Evolutionary conservation across 2,888 invertebrate species (phyloP).

Genomic region (Syrphus vitripennis): DNA sequence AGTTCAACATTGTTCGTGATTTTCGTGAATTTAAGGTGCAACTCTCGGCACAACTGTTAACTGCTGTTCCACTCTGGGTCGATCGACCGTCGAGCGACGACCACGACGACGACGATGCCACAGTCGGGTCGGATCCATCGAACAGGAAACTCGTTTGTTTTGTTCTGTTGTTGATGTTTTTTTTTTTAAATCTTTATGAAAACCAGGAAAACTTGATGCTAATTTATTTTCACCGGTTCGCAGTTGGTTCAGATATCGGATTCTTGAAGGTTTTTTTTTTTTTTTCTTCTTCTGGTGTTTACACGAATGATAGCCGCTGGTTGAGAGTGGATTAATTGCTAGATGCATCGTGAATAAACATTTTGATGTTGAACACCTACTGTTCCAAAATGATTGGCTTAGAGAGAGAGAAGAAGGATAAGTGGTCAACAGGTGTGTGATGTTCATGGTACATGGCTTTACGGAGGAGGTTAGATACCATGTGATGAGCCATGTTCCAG

Average conservation of each 20-base stretch:
- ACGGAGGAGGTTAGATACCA: background rate
- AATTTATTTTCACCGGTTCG: conserved; percentile 65
- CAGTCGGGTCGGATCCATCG: background rate
- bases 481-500: conserved; percentile 12
- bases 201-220: conserved; percentile 64
- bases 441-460: background rate
- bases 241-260: conserved; percentile 28
- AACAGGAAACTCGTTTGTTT: conserved; percentile 47
- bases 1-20: conserved; percentile 59
- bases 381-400: conserved; percentile 23
- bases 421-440: conserved; percentile 34
- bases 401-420: background rate
- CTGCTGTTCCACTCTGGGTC: conserved; percentile 17
- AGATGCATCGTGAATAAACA: conserved; percentile 57
- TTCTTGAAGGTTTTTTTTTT: background rate
- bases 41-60: conserved; percentile 61
- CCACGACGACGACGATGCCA: background rate
- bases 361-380: conserved; percentile 53
- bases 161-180: background rate
- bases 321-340: conserved; percentile 54
- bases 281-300: background rate
- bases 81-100: background rate
- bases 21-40: conserved; percentile 37
- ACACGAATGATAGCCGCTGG: conserved; percentile 30
- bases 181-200: background rate